phyloP scores from a whole-genome alignment of 2,888 invertebrate species.

The Hololepta plana region DNA sequence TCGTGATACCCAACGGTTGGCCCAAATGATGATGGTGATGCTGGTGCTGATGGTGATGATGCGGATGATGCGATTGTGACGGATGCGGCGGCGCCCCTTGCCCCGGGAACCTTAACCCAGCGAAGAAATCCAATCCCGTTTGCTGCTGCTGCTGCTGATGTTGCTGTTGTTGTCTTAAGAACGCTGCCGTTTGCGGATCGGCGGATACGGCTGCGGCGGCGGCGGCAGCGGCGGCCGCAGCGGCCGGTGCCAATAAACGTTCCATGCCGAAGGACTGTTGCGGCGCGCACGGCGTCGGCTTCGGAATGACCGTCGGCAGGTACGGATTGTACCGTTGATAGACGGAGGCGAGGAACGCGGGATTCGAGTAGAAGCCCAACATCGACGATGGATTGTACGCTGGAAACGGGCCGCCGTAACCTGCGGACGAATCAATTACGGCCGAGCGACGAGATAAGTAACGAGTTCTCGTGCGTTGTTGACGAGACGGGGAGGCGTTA shows the following conservation, averaged over 20 bases:
- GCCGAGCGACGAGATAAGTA: slow-evolving; percentile 36
- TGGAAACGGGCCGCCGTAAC: slow-evolving; percentile 30
- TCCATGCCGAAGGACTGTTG: slow-evolving; percentile 24
- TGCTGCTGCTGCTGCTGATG: slow-evolving; percentile 14
- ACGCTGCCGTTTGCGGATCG: slow-evolving; percentile 17
- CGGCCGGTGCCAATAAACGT: slow-evolving; percentile 21
- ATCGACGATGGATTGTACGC: slow-evolving; percentile 30
- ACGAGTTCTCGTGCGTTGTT: too few relatives aligned
- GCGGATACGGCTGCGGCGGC: not conserved
- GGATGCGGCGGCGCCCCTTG: slow-evolving; percentile 23
- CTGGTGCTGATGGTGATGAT: slow-evolving; percentile 2
- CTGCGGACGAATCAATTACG: too few relatives aligned
- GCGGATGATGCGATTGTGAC: slow-evolving; percentile 9
- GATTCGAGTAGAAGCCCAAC: slow-evolving; percentile 35
- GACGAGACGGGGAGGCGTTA: too few relatives aligned
- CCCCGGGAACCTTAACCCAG: slow-evolving; percentile 19
- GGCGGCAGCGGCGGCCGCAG: slow-evolving; percentile 25
- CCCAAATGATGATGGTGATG: too few relatives aligned
- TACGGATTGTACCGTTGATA: slow-evolving; percentile 46
- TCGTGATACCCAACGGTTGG: slow-evolving; percentile 24
- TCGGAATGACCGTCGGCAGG: slow-evolving; percentile 27
- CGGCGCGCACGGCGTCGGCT: slow-evolving; percentile 34
- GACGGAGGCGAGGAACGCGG: slow-evolving; percentile 41
- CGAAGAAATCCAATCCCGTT: not conserved
- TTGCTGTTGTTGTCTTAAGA: slow-evolving; percentile 15